Evolutionary conservation across 2,888 invertebrate species (phyloP).

Genomic region (Arenicola marina): DNA sequence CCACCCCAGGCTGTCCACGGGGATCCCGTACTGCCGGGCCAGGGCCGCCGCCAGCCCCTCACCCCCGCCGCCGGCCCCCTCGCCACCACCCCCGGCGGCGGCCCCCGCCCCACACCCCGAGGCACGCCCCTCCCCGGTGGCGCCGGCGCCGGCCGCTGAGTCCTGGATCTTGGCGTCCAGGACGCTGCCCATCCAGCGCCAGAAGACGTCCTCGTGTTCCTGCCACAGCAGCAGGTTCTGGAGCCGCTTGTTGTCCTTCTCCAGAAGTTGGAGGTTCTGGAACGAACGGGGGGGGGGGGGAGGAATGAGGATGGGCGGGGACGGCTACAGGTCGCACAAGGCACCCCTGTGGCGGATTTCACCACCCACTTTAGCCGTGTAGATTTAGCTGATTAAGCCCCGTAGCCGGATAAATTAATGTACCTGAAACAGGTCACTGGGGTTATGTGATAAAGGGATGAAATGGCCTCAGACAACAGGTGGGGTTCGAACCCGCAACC

Average conservation of each 20-base stretch:
- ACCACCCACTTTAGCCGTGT: too few relatives aligned
- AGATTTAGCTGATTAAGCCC: too few relatives aligned
- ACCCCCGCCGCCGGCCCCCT: not conserved
- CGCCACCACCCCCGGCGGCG: not conserved
- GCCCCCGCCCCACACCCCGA: not conserved
- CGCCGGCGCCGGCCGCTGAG: too few relatives aligned
- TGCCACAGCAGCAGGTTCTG: conserved; percentile 51
- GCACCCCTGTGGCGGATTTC: too few relatives aligned
- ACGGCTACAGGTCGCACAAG: too few relatives aligned
- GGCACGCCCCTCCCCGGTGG: not conserved
- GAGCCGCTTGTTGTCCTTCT: conserved; percentile 50
- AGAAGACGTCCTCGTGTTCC: conserved; percentile 52
- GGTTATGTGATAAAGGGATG: too few relatives aligned
- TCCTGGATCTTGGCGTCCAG: conserved; percentile 34
- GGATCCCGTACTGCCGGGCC: not conserved
- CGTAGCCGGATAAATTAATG: too few relatives aligned
- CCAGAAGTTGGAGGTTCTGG: conserved; percentile 42
- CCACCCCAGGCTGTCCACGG: conserved; percentile 2
- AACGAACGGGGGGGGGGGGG: not conserved
- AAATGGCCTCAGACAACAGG: too few relatives aligned
- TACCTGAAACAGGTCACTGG: too few relatives aligned
- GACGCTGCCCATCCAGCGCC: conserved; percentile 60
- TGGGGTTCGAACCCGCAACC: too few relatives aligned
- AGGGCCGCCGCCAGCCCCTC: conserved; percentile 3
- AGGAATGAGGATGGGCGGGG: too few relatives aligned